Percentiles rank a stretch among this genome's conserved stretches.
These are phyloP conservation scores for Nematostella vectensis DNA, from an alignment of 92 coral and sea anemone species.

Conservation along the genomic window DNA sequence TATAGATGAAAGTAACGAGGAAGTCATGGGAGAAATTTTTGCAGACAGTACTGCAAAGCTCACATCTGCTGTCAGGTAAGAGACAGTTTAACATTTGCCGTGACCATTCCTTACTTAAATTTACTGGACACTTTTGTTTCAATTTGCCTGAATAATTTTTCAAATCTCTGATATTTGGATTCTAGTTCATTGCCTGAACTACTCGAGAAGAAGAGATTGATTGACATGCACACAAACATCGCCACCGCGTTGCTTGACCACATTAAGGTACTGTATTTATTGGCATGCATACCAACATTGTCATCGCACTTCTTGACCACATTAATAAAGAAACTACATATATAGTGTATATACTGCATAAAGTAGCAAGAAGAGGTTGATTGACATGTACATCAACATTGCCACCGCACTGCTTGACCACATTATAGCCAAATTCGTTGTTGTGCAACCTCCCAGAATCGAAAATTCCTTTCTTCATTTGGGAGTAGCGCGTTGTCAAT, in stretches of 20 bases:
- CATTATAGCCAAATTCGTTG: no score
- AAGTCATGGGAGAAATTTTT: conserved; percentile 63
- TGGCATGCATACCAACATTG: background rate
- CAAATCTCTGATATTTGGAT: no score
- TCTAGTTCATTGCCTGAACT: conserved; percentile 90
- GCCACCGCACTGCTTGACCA: conserved; percentile 92
- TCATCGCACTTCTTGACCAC: background rate
- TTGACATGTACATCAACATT: conserved; percentile 89
- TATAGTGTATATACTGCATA: no score
- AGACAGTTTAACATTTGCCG: no score
- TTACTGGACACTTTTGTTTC: no score
- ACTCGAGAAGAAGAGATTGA: conserved; percentile 89
- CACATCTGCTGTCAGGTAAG: conserved; percentile 95
- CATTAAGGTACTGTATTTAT: conserved; percentile 96
- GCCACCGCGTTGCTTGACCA: conserved; percentile 96
- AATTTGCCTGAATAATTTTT: no score
- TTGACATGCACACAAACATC: conserved; percentile 94
- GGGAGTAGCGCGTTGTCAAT: no score
- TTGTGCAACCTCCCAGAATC: no score
- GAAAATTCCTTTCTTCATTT: no score
- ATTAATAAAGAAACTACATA: background rate
- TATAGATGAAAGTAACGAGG: conserved; percentile 84
- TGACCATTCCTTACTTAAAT: no score
- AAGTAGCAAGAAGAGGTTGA: conserved; percentile 84
- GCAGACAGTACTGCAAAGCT: conserved; percentile 89